Conservation (phyloP, 2,113 vertebrate species). For the Calidris pugnax region DNA sequence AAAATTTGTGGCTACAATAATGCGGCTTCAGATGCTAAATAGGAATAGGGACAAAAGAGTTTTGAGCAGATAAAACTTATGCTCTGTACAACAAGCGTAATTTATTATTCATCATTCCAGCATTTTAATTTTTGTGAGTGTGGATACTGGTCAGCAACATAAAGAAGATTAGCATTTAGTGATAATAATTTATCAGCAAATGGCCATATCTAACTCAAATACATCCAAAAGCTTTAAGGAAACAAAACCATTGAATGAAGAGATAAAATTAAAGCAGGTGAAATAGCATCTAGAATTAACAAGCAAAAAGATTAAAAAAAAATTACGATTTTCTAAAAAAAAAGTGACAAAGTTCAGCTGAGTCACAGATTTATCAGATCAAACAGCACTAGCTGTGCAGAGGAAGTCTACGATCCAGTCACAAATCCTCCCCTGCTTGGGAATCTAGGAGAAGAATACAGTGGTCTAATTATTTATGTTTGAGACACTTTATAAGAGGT, state of each 20-base stretch:
- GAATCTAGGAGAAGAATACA: neutral
- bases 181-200: neutral
- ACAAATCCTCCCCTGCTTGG: neutral
- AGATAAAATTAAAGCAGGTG: neutral
- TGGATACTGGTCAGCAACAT: neutral
- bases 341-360: neutral
- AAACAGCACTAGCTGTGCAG: neutral
- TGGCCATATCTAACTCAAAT: neutral
- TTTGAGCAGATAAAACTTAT: neutral
- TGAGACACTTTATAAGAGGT: neutral
- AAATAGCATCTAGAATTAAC: neutral
- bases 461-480: neutral
- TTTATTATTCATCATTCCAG: neutral
- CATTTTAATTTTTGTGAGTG: neutral
- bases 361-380: neutral
- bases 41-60: neutral
- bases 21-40: neutral
- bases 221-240: neutral
- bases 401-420: neutral
- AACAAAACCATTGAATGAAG: neutral
- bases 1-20: neutral
- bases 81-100: neutral
- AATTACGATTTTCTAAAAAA: neutral
- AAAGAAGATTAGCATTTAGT: neutral
- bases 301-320: neutral